Evolutionary conservation across 2,113 vertebrate genomes (phyloP), one percentile per base, ranked within the genome.

Genomic region (Clinocottus analis): DNA sequence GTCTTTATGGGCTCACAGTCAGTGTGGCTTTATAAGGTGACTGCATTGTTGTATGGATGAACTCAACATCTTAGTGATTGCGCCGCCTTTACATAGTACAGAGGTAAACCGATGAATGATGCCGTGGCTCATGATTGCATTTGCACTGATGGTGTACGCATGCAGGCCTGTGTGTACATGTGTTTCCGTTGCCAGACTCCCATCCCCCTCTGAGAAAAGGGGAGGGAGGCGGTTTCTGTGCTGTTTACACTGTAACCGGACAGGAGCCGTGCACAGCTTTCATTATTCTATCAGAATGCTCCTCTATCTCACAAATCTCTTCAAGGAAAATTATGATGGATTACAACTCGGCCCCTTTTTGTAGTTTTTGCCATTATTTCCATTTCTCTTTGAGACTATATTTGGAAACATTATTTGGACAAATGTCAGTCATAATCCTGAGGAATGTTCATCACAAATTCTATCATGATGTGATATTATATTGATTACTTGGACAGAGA

Each of bases 231-330:
- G 33, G 51, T 87, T 77, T 77, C 55, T 73, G 9, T 72, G 68
- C 16, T 85, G 81, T 84, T 88, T 84, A 81, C 80, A 86, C 56
- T 65, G 83, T 83, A 83, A 86, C 91, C 60, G 59, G 53, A 58
- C 75, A 76, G 39, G 58, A 89, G 45, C 72, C 67, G 55, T 39
- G 70, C 70, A 59, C 11, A 10, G n/a, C n/a, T 33, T 45, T 23
- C 3, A 9, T 67, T 63, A 75, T 33, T 45, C 29, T 4, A 7
- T 67, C 67, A 73, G 59, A 66, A 39, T 60, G 58, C 35, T 2
- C 21, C 80, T 65, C 33, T 4, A 1, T 27, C 45, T 76, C 55
- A 58, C 37, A 33, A 9, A 61, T 45, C 41, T n/a, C n/a, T n/a
- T n/a, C 27, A 19, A 51, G 56, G 37, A 41, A 47, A 61, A 9